Evolutionary conservation across 2,797 vertebrate genomes (phyloP).

Genomic region (Sebastiscus tertius): DNA sequence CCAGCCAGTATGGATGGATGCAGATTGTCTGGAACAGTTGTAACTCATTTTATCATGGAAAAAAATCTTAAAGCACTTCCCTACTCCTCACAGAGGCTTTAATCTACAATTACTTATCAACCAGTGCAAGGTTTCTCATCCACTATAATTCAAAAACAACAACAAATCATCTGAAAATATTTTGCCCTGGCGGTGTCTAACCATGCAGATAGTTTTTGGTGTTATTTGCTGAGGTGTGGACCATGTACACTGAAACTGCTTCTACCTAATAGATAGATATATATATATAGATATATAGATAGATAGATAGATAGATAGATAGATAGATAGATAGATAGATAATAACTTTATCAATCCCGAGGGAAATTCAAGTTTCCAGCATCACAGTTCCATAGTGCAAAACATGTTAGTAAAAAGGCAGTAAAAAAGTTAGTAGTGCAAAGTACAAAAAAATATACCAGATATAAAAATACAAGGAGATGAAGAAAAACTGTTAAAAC

Average conservation of each 20-base stretch:
- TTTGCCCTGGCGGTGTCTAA: too few relatives aligned
- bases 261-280: rapidly evolving
- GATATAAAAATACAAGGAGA: too few relatives aligned
- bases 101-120: conserved; percentile 5
- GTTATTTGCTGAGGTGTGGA: neutral
- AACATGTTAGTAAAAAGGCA: too few relatives aligned
- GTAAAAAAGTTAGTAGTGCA: too few relatives aligned
- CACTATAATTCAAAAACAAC: neutral
- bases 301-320: too few relatives aligned
- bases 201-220: neutral
- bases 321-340: neutral
- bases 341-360: too few relatives aligned
- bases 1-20: neutral
- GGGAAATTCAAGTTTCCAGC: too few relatives aligned
- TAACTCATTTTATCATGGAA: conserved; percentile 13
- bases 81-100: neutral
- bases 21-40: neutral
- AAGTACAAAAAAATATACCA: too few relatives aligned
- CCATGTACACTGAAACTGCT: neutral
- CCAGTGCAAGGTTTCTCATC: neutral
- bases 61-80: neutral
- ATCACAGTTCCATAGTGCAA: too few relatives aligned
- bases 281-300: rapidly evolving
- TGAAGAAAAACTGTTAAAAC: too few relatives aligned
- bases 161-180: neutral